Percentiles rank a stretch among this genome's conserved stretches.
Conservation (phyloP, 2,888 invertebrate genomes). For the Agrotis ipsilon region DNA sequence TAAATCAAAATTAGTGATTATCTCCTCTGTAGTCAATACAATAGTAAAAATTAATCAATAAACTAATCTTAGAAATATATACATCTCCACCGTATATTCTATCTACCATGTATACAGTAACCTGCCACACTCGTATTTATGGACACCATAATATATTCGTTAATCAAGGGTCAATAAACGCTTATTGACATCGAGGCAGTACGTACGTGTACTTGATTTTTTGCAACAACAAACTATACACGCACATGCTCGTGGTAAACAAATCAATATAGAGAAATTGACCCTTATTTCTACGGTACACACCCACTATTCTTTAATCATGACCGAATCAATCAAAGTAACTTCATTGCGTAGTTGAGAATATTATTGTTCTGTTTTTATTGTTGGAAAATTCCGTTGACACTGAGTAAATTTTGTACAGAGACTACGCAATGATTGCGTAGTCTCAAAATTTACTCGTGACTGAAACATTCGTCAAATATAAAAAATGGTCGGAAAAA, state of each 20-base stretch:
- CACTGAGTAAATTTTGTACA: not conserved
- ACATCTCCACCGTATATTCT: too few species aligned
- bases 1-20: too few species aligned
- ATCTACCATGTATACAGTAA: not conserved
- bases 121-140: not conserved
- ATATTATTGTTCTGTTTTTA: conserved; percentile 47
- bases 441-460: too few species aligned
- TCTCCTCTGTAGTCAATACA: too few species aligned
- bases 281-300: not conserved
- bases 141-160: not conserved
- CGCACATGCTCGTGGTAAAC: conserved; percentile 3
- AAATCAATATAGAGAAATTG: conserved; percentile 27
- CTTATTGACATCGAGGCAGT: conserved; percentile 16
- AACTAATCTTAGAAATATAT: too few species aligned
- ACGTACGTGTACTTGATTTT: not conserved
- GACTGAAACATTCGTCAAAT: too few species aligned
- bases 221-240: not conserved
- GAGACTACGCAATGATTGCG: too few species aligned
- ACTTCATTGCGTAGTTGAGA: not conserved
- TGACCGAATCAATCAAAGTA: conserved; percentile 30
- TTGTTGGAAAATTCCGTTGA: conserved; percentile 21
- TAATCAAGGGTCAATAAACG: conserved; percentile 7
- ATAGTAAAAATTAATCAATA: too few species aligned
- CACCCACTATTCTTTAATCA: conserved; percentile 17
- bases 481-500: too few species aligned